Evolutionary conservation across 1,140 invertebrate species (phyloP).

Genomic region (Cydia amplana): DNA sequence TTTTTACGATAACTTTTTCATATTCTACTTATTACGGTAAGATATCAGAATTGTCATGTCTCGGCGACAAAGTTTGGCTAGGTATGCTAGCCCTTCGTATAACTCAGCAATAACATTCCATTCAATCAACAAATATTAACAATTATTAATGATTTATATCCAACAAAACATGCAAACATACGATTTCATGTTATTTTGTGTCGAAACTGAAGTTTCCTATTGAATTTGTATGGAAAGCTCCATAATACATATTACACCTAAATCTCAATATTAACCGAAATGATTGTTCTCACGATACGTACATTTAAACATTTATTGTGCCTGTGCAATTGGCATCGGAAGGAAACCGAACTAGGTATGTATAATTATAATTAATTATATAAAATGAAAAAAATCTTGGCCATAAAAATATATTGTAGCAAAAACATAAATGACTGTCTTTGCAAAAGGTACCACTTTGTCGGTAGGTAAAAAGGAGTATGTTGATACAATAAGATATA

Average conservation of each 20-base stretch:
- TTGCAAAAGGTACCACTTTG: not conserved
- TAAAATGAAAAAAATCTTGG: not conserved
- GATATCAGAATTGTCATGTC: not conserved
- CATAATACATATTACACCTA: not conserved
- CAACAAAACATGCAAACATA: constrained; percentile 11
- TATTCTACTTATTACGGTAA: no score
- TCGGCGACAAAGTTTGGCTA: no score
- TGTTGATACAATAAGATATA: no score
- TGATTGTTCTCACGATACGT: not conserved
- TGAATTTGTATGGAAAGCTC: not conserved
- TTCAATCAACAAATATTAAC: constrained; percentile 27
- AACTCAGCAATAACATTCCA: constrained; percentile 17
- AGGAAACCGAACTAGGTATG: not conserved
- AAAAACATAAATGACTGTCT: not conserved
- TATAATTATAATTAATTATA: not conserved
- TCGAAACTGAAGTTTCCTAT: not conserved
- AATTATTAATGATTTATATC: constrained; percentile 27
- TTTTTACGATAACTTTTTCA: not conserved
- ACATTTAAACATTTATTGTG: not conserved
- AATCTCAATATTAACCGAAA: not conserved
- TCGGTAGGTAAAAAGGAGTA: not conserved
- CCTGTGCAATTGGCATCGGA: not conserved
- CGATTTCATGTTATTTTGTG: not conserved
- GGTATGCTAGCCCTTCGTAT: not conserved
- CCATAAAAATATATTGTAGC: not conserved